phyloP scores from a whole-genome alignment of 2,797 vertebrate genomes.

The Margarornis squamiger region DNA sequence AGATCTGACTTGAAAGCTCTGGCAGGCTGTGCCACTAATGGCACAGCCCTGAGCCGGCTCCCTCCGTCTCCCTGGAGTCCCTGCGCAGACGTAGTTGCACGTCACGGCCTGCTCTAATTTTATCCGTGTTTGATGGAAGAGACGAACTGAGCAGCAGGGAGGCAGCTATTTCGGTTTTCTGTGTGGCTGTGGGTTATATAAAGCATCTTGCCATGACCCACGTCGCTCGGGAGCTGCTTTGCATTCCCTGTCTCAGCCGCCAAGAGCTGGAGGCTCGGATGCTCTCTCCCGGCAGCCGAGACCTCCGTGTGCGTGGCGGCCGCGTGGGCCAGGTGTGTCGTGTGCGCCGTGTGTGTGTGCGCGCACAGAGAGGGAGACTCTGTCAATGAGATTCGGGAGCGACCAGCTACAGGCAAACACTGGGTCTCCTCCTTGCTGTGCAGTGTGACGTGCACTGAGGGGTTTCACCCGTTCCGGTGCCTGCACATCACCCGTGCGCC shows the following conservation, averaged over 20 bases:
- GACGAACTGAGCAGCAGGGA: slow-evolving; percentile 90
- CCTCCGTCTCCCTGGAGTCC: slow-evolving; percentile 86
- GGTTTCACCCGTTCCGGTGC: neutral
- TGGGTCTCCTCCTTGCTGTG: neutral
- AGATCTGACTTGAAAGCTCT: slow-evolving; percentile 69
- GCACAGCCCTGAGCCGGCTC: slow-evolving; percentile 70
- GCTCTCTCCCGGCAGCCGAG: neutral
- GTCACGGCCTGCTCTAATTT: slow-evolving; percentile 96
- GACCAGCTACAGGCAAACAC: rapidly evolving
- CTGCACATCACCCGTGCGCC: neutral
- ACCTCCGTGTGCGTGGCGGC: rapidly evolving
- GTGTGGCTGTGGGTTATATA: slow-evolving; percentile 85
- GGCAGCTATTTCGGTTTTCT: slow-evolving; percentile 90
- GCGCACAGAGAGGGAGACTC: rapidly evolving
- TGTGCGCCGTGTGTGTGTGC: too few species aligned
- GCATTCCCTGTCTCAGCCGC: slow-evolving; percentile 18
- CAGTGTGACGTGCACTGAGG: rapidly evolving
- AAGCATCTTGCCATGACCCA: slow-evolving; percentile 79
- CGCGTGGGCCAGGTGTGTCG: neutral
- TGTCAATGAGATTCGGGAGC: neutral
- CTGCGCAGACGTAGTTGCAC: slow-evolving; percentile 88
- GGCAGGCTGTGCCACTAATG: slow-evolving; percentile 67
- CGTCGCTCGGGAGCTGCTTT: slow-evolving; percentile 71
- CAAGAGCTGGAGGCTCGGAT: slow-evolving; percentile 13
- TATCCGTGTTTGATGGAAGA: slow-evolving; percentile 92